Evolutionary conservation across 2,888 invertebrate genomes (phyloP).

Genomic region (Archips xylosteana): DNA sequence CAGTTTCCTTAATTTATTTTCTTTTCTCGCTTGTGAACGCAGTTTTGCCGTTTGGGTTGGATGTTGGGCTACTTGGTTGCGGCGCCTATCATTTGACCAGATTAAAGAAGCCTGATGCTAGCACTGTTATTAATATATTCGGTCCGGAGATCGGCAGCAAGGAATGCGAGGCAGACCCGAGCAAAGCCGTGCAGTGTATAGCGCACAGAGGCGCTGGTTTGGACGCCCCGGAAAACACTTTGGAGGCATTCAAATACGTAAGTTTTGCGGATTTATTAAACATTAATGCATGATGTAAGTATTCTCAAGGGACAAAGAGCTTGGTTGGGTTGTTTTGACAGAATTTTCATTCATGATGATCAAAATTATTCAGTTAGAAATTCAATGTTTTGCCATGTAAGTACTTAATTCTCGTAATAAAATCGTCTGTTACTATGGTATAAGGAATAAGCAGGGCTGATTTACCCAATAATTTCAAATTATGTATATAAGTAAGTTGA

Average conservation of each 20-base stretch:
- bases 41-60: slow-evolving; percentile 76
- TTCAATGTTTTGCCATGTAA: too few relatives aligned
- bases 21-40: slow-evolving; percentile 65
- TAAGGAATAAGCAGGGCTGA: too few relatives aligned
- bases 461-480: too few relatives aligned
- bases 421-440: too few relatives aligned
- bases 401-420: too few relatives aligned
- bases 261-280: slow-evolving; percentile 54
- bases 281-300: neutral
- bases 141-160: slow-evolving; percentile 81
- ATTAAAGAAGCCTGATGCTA: slow-evolving; percentile 71
- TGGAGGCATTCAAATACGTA: slow-evolving; percentile 90
- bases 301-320: neutral
- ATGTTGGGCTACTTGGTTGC: slow-evolving; percentile 68
- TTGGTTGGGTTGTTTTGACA: neutral
- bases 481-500: too few relatives aligned
- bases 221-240: slow-evolving; percentile 93
- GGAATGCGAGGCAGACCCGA: slow-evolving; percentile 72
- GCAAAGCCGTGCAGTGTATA: slow-evolving; percentile 85
- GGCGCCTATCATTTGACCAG: slow-evolving; percentile 70
- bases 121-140: slow-evolving; percentile 77
- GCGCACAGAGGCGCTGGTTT: slow-evolving; percentile 91
- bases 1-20: slow-evolving; percentile 58
- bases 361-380: neutral
- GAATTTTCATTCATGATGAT: slow-evolving; percentile 4